Percentiles rank a stretch among this genome's conserved stretches.
These are phyloP conservation scores for Triplophysa yarkandensis DNA, from an alignment of 2,797 vertebrate genomes.

Conservation along the genomic window DNA sequence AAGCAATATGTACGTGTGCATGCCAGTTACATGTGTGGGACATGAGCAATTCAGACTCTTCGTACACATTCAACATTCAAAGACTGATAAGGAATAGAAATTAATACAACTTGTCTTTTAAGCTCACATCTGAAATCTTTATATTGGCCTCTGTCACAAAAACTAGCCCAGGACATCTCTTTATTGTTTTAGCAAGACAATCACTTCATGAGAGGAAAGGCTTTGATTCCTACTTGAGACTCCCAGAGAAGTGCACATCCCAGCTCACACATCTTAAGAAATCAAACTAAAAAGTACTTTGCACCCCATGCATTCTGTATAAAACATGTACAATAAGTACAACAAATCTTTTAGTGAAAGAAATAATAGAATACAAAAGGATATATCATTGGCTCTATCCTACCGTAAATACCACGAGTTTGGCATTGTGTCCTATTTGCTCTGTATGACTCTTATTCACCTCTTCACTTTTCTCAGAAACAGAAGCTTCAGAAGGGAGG, in stretches of 20 bases:
- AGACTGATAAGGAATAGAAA: background rate
- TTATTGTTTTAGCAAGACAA: slow-evolving; percentile 31
- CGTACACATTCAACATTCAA: background rate
- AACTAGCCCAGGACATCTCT: slow-evolving; percentile 2
- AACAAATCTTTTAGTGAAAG: background rate
- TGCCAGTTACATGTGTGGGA: slow-evolving; percentile 29
- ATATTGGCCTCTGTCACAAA: slow-evolving; percentile 1
- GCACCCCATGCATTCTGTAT: background rate
- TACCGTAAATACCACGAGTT: slow-evolving; percentile 44
- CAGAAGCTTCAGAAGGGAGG: slow-evolving; percentile 62
- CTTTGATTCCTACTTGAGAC: slow-evolving; percentile 13
- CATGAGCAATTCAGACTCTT: slow-evolving; percentile 46
- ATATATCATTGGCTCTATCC: background rate
- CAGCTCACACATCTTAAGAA: background rate
- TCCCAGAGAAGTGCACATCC: background rate
- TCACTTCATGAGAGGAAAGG: slow-evolving; percentile 12
- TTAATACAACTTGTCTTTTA: background rate
- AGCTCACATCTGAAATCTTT: background rate
- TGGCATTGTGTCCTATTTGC: slow-evolving; percentile 22
- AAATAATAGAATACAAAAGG: background rate
- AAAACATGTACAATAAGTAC: background rate
- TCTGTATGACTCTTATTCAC: slow-evolving; percentile 13
- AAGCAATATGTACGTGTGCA: slow-evolving; percentile 55
- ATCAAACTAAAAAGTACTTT: background rate
- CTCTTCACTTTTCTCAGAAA: slow-evolving; percentile 49